These are phyloP conservation scores for Rhamnusium bicolor DNA, from an alignment of 2,888 invertebrate genomes.

Conservation along the genomic window DNA sequence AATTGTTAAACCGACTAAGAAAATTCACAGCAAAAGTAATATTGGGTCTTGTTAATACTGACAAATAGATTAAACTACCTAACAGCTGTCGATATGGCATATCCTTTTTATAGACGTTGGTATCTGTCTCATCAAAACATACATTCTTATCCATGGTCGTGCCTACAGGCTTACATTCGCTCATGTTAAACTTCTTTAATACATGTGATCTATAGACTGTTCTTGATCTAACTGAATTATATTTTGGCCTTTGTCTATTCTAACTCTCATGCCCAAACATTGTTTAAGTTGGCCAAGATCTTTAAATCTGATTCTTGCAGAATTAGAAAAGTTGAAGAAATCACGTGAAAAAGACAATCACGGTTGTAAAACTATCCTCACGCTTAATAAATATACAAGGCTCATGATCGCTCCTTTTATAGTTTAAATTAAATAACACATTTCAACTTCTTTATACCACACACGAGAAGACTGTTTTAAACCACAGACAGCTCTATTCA, in stretches of 20 bases:
- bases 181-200: slow-evolving; percentile 42
- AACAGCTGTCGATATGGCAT: slow-evolving; percentile 45
- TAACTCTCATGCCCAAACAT: slow-evolving; percentile 18
- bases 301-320: slow-evolving; percentile 54
- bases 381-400: slow-evolving; percentile 53
- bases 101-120: slow-evolving; percentile 5
- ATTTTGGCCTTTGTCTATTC: slow-evolving; percentile 9
- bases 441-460: too few relatives aligned
- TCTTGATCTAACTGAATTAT: slow-evolving; percentile 4
- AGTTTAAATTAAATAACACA: too few relatives aligned
- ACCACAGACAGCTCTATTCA: too few relatives aligned
- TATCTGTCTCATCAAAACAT: slow-evolving; percentile 16
- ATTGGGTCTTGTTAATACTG: too few relatives aligned
- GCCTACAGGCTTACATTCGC: slow-evolving; percentile 30
- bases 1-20: slow-evolving; percentile 45
- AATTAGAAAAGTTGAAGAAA: too few relatives aligned
- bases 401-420: slow-evolving; percentile 50
- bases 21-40: slow-evolving; percentile 35
- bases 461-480: too few relatives aligned
- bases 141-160: slow-evolving; percentile 44
- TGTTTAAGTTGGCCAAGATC: slow-evolving; percentile 48
- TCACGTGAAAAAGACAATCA: slow-evolving; percentile 48
- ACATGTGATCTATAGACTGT: too few relatives aligned
- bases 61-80: slow-evolving; percentile 46
- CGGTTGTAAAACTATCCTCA: slow-evolving; percentile 58